phyloP scores from a whole-genome alignment of 2,113 vertebrate species.

The Nibea coibor region DNA sequence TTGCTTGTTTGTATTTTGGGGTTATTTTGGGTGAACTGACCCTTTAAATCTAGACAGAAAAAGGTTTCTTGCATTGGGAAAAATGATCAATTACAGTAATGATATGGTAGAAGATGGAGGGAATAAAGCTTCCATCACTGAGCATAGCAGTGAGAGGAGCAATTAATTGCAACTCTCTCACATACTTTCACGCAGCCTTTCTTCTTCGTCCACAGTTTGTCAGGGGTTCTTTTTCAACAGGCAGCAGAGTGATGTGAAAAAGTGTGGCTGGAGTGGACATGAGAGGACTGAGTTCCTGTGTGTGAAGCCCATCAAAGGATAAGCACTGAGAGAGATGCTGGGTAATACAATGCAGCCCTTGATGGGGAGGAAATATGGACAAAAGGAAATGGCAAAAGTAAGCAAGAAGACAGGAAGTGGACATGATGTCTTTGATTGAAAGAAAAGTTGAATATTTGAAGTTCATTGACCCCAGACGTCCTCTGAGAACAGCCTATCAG shows the following conservation, averaged over 20 bases:
- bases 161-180: slow-evolving; percentile 47
- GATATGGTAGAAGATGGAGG: slow-evolving; percentile 8
- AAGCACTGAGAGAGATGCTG: slow-evolving; percentile 9
- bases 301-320: slow-evolving; percentile 21
- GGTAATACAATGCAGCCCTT: slow-evolving; percentile 12
- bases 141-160: background rate
- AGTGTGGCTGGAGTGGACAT: slow-evolving; percentile 6
- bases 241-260: slow-evolving; percentile 8
- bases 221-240: background rate
- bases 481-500: slow-evolving; percentile 53
- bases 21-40: background rate
- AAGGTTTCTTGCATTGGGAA: too few species aligned
- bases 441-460: slow-evolving; percentile 63
- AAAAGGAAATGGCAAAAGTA: slow-evolving; percentile 2
- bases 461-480: slow-evolving; percentile 41
- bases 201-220: background rate
- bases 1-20: background rate
- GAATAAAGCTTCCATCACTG: slow-evolving; percentile 31
- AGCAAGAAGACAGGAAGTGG: slow-evolving; percentile 9
- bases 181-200: slow-evolving; percentile 24
- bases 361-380: slow-evolving; percentile 12
- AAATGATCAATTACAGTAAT: slow-evolving; percentile 43
- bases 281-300: background rate
- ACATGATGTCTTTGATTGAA: slow-evolving; percentile 19
- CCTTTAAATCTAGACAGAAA: background rate